phyloP scores from a whole-genome alignment of 2,888 invertebrate species.

The Temnothorax rugatulus region DNA sequence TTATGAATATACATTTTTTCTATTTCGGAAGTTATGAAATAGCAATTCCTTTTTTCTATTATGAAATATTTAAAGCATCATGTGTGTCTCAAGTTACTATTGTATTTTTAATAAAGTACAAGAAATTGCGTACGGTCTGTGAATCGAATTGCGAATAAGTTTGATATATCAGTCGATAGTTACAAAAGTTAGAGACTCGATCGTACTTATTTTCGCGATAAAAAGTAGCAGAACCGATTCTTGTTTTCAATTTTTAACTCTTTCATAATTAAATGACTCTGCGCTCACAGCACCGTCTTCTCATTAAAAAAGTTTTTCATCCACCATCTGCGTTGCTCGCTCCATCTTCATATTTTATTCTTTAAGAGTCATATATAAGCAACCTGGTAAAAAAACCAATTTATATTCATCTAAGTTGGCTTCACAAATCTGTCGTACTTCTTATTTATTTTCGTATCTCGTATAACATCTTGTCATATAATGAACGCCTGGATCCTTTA shows the following conservation, averaged over 20 bases:
- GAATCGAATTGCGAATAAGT: constrained; percentile 7
- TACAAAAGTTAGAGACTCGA: constrained; percentile 27
- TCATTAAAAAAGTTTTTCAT: constrained; percentile 74
- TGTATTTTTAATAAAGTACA: not conserved
- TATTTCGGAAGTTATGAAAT: not conserved
- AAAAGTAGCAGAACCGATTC: constrained; percentile 49
- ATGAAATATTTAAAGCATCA: not conserved
- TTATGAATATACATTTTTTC: not conserved
- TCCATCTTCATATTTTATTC: constrained; percentile 75
- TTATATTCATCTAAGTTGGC: constrained; percentile 69
- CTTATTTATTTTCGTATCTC: constrained; percentile 31
- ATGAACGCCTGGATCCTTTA: not conserved
- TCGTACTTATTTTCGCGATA: constrained; percentile 56
- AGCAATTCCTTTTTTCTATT: not conserved
- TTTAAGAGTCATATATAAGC: constrained; percentile 60
- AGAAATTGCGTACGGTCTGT: not conserved
- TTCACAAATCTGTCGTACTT: constrained; percentile 43
- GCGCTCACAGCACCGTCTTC: constrained; percentile 59
- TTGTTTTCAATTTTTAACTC: constrained; percentile 69
- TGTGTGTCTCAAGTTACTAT: not conserved
- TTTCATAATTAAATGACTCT: constrained; percentile 71
- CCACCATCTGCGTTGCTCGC: constrained; percentile 68
- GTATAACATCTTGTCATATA: not conserved
- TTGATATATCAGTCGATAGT: constrained; percentile 24
- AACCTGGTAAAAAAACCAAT: constrained; percentile 59